Evolutionary conservation across 2,797 vertebrate species (phyloP).

Genomic region (Salmo trutta): DNA sequence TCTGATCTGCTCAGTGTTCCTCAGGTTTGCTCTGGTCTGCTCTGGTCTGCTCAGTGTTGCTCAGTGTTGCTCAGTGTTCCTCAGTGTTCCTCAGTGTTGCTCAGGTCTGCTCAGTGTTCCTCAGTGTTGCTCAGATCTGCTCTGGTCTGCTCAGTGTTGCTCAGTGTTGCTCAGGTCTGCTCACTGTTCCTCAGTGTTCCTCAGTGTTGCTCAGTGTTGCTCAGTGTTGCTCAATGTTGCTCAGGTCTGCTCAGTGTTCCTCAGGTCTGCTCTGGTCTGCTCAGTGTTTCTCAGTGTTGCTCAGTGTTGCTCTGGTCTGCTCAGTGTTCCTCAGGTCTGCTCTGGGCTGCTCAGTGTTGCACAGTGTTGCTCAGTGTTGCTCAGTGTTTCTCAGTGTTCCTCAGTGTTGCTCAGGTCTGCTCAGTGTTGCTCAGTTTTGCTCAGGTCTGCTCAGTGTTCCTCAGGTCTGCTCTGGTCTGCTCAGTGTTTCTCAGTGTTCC

Average conservation of each 20-base stretch:
- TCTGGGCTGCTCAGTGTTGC: conserved; percentile 30
- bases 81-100: too few relatives aligned
- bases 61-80: too few relatives aligned
- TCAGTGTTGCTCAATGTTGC: conserved; percentile 41
- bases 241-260: conserved; percentile 17
- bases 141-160: conserved; percentile 25
- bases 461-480: too few relatives aligned
- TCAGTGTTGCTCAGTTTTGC: conserved; percentile 53
- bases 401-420: conserved; percentile 12
- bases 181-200: conserved; percentile 4
- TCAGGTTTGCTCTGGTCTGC: neutral
- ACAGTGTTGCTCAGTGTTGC: conserved; percentile 10
- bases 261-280: conserved; percentile 35
- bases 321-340: conserved; percentile 52
- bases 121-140: conserved; percentile 14
- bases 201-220: conserved; percentile 45
- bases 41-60: too few relatives aligned
- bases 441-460: conserved; percentile 29
- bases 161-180: conserved; percentile 9
- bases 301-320: conserved; percentile 52
- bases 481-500: conserved; percentile 44
- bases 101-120: neutral
- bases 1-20: conserved; percentile 31
- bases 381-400: too few relatives aligned
- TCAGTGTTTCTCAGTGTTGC: conserved; percentile 51